Evolutionary conservation across 2,113 vertebrate species (phyloP).

Genomic region (Tragelaphus strepsiceros): DNA sequence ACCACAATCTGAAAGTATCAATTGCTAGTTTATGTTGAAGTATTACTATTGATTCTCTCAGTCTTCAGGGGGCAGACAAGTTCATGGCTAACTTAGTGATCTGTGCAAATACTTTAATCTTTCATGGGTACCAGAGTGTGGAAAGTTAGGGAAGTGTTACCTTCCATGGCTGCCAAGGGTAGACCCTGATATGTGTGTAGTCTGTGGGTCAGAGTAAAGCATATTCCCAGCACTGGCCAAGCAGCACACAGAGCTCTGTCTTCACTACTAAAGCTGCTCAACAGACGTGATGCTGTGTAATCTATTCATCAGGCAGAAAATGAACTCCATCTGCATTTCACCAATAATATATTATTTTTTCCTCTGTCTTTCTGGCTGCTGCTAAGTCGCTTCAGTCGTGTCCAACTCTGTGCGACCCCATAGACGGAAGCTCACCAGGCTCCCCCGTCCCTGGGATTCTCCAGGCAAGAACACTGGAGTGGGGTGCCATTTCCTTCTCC

Average conservation of each 20-base stretch:
- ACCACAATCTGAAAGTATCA: background rate
- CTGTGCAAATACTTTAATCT: background rate
- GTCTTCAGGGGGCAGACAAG: too few relatives aligned
- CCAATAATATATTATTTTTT: background rate
- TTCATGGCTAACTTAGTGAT: background rate
- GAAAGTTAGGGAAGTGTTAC: rapidly evolving
- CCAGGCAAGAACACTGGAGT: too few relatives aligned
- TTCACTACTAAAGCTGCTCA: background rate
- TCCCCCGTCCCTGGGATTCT: too few relatives aligned
- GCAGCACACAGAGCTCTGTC: background rate
- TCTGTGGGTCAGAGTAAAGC: rapidly evolving
- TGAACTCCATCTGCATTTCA: background rate
- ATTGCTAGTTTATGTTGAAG: background rate
- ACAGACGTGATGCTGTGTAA: rapidly evolving
- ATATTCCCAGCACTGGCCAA: rapidly evolving
- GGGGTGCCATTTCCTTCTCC: too few relatives aligned
- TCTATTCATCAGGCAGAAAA: background rate
- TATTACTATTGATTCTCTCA: background rate
- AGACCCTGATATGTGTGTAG: background rate
- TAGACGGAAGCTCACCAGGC: too few relatives aligned
- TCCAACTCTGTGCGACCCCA: too few relatives aligned
- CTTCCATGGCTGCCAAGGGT: rapidly evolving
- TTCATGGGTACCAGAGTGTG: rapidly evolving
- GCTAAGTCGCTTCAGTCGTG: too few relatives aligned
- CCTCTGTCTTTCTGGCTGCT: background rate